Evolutionary conservation across 2,888 invertebrate species (phyloP).

Genomic region (Tholera decimalis): DNA sequence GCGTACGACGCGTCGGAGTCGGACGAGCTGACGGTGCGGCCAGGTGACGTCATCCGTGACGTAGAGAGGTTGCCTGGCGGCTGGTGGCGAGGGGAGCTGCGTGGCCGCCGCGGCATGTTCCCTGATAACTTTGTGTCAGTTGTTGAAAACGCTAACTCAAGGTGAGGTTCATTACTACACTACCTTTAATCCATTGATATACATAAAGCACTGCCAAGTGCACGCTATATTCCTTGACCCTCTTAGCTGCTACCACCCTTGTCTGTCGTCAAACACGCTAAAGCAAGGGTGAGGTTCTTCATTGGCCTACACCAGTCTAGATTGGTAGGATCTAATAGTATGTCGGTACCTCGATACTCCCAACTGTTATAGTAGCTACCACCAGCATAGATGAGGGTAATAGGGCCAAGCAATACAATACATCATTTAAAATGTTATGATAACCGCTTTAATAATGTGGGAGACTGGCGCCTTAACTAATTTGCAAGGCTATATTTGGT

Average conservation of each 20-base stretch:
- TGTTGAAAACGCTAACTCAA: slow-evolving; percentile 83
- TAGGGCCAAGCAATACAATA: background rate
- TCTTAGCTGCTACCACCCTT: background rate
- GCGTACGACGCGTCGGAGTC: slow-evolving; percentile 96
- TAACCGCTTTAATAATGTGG: too few species aligned
- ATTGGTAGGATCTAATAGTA: too few species aligned
- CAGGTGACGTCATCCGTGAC: slow-evolving; percentile 96
- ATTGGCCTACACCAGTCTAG: background rate
- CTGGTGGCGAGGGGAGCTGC: slow-evolving; percentile 98
- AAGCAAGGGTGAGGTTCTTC: background rate
- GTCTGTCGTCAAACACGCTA: background rate
- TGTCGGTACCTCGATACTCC: background rate
- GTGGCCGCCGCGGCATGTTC: slow-evolving; percentile 96
- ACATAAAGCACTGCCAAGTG: background rate
- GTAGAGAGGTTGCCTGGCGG: slow-evolving; percentile 95
- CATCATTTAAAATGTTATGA: too few species aligned
- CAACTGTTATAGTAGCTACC: background rate
- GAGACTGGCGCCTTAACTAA: too few species aligned
- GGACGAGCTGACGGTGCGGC: slow-evolving; percentile 96
- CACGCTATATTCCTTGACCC: background rate
- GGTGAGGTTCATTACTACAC: slow-evolving; percentile 74
- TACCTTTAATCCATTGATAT: background rate
- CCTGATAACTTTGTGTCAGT: slow-evolving; percentile 98
- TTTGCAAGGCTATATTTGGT: too few species aligned
- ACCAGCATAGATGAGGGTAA: background rate